Base-by-base conservation (phyloP, 2,113 vertebrate species). In the Zosterops pallidus region DNA sequence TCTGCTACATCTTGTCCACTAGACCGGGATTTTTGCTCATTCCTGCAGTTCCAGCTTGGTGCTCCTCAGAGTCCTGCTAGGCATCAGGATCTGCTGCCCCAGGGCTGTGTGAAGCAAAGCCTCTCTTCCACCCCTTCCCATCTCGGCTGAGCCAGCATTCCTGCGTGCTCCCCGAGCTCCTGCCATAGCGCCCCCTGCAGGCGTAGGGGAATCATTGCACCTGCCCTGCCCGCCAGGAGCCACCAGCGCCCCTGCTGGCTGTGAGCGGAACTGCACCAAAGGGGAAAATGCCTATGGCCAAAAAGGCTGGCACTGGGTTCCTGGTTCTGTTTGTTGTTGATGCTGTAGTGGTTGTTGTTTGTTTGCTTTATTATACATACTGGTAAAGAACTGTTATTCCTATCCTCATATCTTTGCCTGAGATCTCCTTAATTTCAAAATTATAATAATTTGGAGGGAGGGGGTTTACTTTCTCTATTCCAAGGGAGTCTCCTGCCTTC, bases 211-310 rank as follows among this genome's bases (percentile, higher is more conserved):
- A 25, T 37, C 35, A 60, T 4, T 1, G 7, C 57, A 25, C 35
- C 35, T 4, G 10, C 57, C 57, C 35, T 37, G 57, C 57, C 57
- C 5, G 1, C 23, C 1, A 5, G 35, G 57, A 37, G 35, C 35
- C 57, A 26, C 3, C 57, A 37, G 57, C 15, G 15, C 57, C 57
- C n/a, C 57, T 12, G 35, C 23, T 7, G 15, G 35, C 35, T 18
- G 35, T 37, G 35, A 25, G 6, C 6, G 11, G 57, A 18, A 60
- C 57, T 60, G 57, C 57, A 18, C 23, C 7, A 1, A 25, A 16
- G 4, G 23, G 57, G 15, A 37, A 37, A 16, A n/a, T 0, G 9
- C n/a, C 57, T 11, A 9, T 2, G 1, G 24, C 24, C 3, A 1
- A 23, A 22, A 9, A 37, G 33, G 14, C 13, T 44, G 33, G 12